Evolutionary conservation across 2,888 invertebrate genomes (phyloP), one percentile per base, ranked within the genome.

Genomic region (Oegoconia quadripuncta): DNA sequence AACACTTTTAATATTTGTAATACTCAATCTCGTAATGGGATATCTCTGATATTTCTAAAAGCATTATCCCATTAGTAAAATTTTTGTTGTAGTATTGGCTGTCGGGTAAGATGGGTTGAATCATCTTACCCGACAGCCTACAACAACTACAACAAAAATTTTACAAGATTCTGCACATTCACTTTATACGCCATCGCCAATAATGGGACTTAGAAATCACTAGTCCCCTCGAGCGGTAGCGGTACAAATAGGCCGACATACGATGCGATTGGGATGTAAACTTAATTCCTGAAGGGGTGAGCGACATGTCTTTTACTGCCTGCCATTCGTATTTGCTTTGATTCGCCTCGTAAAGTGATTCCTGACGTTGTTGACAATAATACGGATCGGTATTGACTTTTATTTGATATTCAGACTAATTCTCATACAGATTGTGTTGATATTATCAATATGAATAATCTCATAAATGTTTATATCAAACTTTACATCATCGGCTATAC

Each of bases 191-290:
- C 12, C 52, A 59, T 63, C 55, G 64, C 55, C 65, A 69, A 74
- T 73, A 75, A 72, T 62, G n/a, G n/a, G n/a, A 59, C 66, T 70
- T 61, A 69, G 58, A 59, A 54, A 17, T 25, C 49, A 54, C 52
- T 49, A 33, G 48, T 46, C 52, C 58, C 62, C 54, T 56, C 44
- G 43, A 53, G 64, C 68, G 68, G 52, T 52, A 54, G 61, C 62
- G 63, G 64, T 53, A 72, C 76, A 79, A 76, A 79, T 73, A 79
- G 69, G 59, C 73, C 64, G 71, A 74, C 67, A 84, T 83, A 86
- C 75, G 81, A 82, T n/a, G n/a, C 83, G 81, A 84, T 81, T 74
- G 80, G 75, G 79, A 81, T 82, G 84, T 83, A 79, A 80, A 79
- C 78, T 81, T 83, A 84, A 83, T 83, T 80, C 76, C 62, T 65